Evolutionary conservation across 2,797 vertebrate genomes (phyloP).

Genomic region (Lates japonicus): DNA sequence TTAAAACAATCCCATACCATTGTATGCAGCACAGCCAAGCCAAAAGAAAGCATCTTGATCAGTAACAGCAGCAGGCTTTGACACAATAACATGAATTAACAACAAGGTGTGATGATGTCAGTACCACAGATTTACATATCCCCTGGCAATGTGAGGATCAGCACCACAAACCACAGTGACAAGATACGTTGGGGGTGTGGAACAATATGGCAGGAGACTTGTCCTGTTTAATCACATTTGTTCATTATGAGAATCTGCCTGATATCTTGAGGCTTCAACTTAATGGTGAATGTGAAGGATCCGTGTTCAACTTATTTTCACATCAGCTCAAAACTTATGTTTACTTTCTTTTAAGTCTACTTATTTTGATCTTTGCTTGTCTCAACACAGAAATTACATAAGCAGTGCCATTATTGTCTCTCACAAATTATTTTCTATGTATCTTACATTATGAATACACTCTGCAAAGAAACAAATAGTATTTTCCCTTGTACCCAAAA

Average conservation of each 20-base stretch:
- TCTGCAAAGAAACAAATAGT: neutral
- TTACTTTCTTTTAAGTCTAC: neutral
- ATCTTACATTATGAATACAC: neutral
- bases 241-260: constrained; percentile 9
- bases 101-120: constrained; percentile 7
- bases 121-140: constrained; percentile 11
- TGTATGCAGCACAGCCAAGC: constrained; percentile 39
- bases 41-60: constrained; percentile 25
- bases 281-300: neutral
- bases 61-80: constrained; percentile 20
- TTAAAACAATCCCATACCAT: constrained; percentile 33
- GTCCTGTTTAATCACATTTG: constrained; percentile 13
- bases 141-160: neutral
- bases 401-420: too few relatives aligned
- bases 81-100: constrained; percentile 23
- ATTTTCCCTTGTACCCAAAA: neutral
- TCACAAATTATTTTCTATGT: too few relatives aligned
- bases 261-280: neutral
- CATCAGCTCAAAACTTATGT: too few relatives aligned
- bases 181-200: neutral
- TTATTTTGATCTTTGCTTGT: neutral
- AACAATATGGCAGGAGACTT: neutral
- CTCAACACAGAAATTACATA: neutral
- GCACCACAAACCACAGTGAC: neutral
- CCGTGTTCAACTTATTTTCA: too few relatives aligned